Percentiles rank a stretch among this genome's conserved stretches.
Evolutionary conservation across 2,113 vertebrate genomes (phyloP).

Genomic region (Phylloscopus trochiloides): DNA sequence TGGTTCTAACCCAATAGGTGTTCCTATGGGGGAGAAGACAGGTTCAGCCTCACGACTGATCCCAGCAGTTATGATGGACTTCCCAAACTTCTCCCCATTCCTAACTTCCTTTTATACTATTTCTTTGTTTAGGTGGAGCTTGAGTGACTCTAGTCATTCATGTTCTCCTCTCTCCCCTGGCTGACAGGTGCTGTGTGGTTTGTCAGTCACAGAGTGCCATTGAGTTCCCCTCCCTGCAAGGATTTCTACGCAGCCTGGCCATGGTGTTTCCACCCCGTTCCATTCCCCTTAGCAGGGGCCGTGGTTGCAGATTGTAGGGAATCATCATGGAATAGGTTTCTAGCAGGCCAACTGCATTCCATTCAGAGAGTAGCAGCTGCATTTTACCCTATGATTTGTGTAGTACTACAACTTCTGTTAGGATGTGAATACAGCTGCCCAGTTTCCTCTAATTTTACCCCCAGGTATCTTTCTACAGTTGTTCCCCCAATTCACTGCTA

Average conservation of each 20-base stretch:
- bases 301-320: not conserved
- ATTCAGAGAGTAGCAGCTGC: not conserved
- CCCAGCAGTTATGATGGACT: not conserved
- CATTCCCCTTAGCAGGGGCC: not conserved
- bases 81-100: not conserved
- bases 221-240: not conserved
- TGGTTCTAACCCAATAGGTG: not conserved
- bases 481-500: not conserved
- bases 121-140: not conserved
- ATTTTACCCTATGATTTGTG: not conserved
- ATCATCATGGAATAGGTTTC: not conserved
- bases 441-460: not conserved
- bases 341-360: not conserved
- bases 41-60: not conserved
- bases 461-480: not conserved
- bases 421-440: not conserved
- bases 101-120: not conserved
- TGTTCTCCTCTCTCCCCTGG: not conserved
- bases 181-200: not conserved
- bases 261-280: not conserved
- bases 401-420: not conserved
- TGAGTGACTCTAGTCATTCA: not conserved
- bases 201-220: not conserved
- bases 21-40: not conserved
- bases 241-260: not conserved